phyloP scores from a whole-genome alignment of 1,140 invertebrate genomes.

The Nephila pilipes region DNA sequence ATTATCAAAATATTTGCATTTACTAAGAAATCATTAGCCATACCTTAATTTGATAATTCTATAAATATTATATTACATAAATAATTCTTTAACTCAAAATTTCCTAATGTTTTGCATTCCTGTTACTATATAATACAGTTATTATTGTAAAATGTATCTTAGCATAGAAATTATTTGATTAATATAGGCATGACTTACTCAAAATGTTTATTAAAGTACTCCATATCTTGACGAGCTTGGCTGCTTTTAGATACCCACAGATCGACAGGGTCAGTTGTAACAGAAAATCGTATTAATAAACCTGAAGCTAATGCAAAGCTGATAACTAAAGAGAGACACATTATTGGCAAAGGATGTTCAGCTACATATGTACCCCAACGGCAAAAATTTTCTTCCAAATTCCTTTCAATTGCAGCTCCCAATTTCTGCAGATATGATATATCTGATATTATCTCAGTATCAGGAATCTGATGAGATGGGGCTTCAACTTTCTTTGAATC shows the following conservation, averaged over 20 bases:
- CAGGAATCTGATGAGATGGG: constrained; percentile 50
- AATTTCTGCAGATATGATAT: constrained; percentile 86
- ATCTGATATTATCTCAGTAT: constrained; percentile 71
- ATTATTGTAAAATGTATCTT: no score
- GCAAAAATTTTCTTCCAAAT: constrained; percentile 89
- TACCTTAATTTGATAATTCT: no score
- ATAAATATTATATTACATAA: no score
- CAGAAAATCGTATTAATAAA: constrained; percentile 83
- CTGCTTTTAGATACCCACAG: constrained; percentile 96
- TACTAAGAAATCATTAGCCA: no score
- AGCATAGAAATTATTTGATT: background rate
- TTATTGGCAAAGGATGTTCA: constrained; percentile 88
- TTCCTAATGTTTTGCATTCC: no score
- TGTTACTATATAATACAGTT: no score
- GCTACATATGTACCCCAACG: constrained; percentile 93
- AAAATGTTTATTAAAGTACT: constrained; percentile 96
- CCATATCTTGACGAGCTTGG: constrained; percentile 90
- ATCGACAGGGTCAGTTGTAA: constrained; percentile 97
- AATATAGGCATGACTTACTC: constrained; percentile 78
- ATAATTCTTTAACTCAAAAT: no score
- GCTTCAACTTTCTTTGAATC: constrained; percentile 59
- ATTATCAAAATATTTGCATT: no score
- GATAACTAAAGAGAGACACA: constrained; percentile 86
- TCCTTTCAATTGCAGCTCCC: constrained; percentile 89
- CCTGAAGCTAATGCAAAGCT: constrained; percentile 85